Conservation (phyloP, 2,888 invertebrate genomes). For the Eupeodes latifasciatus region DNA sequence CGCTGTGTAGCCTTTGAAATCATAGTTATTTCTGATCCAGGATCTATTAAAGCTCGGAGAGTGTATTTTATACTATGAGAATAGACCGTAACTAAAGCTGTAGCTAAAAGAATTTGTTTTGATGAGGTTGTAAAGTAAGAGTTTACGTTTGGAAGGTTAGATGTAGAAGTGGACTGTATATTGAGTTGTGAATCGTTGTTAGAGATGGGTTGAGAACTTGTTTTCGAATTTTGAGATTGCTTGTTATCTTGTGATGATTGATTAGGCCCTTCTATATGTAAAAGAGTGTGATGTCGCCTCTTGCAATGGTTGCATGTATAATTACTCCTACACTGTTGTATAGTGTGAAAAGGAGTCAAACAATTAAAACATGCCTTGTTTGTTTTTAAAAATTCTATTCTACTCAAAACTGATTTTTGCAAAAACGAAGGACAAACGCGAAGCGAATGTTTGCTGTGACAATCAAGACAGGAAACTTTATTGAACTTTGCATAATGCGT, state of each 20-base stretch:
- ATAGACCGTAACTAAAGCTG: background rate
- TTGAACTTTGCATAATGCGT: background rate
- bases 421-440: constrained; percentile 23
- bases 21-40: constrained; percentile 25
- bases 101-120: background rate
- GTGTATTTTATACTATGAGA: background rate
- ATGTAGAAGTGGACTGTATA: constrained; percentile 10
- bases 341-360: constrained; percentile 8
- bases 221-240: background rate
- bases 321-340: constrained; percentile 2
- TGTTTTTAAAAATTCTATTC: too few species aligned
- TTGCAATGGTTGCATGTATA: constrained; percentile 30
- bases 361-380: constrained; percentile 40
- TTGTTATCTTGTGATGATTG: background rate
- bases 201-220: background rate
- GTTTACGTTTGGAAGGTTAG: background rate
- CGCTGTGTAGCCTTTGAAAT: constrained; percentile 17
- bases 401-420: constrained; percentile 14
- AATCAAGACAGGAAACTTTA: constrained; percentile 14
- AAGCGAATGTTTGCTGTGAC: constrained; percentile 11
- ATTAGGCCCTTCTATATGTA: background rate
- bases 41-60: constrained; percentile 15
- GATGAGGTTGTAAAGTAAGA: background rate
- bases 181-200: constrained; percentile 4
- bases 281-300: constrained; percentile 20